Evolutionary conservation across 1,140 invertebrate species (phyloP).

Genomic region (Ceratoteleas bidentatus): DNA sequence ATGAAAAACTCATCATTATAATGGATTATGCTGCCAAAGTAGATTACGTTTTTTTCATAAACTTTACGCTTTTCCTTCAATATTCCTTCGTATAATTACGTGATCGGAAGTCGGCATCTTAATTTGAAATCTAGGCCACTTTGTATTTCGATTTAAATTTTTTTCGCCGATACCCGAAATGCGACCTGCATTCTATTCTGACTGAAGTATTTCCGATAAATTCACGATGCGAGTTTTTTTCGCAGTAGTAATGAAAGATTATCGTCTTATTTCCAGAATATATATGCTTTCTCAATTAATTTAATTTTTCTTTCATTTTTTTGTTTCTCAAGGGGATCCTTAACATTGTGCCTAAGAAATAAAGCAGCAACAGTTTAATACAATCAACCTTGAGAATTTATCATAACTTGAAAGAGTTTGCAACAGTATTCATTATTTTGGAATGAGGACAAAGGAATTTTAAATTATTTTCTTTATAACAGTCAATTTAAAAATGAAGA

Average conservation of each 20-base stretch:
- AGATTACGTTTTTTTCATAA: background rate
- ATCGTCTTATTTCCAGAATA: background rate
- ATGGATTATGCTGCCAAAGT: background rate
- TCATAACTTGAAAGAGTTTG: background rate
- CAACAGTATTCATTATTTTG: background rate
- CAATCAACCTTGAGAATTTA: background rate
- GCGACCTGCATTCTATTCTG: background rate
- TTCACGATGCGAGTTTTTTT: background rate
- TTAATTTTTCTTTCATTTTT: background rate
- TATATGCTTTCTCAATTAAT: background rate
- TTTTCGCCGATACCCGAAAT: background rate
- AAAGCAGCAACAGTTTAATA: background rate
- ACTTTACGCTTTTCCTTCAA: background rate
- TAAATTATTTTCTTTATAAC: slow-evolving; percentile 52
- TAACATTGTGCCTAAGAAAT: background rate
- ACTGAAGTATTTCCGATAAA: background rate
- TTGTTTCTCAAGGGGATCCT: background rate
- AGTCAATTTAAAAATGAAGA: no score
- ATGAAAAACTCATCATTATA: background rate
- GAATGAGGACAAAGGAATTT: background rate
- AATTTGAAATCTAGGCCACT: slow-evolving; percentile 1
- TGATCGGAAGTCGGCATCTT: background rate
- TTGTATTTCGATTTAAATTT: slow-evolving; percentile 3
- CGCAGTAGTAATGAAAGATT: no score
- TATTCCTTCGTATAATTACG: background rate